Conservation (phyloP, 2,888 invertebrate genomes). For the Cerastis rubricosa region DNA sequence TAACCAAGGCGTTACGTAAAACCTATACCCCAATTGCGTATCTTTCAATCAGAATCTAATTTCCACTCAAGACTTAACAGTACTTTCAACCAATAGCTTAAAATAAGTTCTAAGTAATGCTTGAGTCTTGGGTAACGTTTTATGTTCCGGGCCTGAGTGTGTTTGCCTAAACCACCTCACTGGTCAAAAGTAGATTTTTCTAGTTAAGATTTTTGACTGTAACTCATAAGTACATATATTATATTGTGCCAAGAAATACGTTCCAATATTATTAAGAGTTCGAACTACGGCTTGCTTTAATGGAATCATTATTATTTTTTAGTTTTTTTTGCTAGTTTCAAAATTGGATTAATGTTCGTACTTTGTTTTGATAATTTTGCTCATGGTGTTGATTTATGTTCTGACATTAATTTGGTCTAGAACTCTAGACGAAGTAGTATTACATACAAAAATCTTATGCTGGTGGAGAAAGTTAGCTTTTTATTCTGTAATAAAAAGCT, state of each 20-base stretch:
- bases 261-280: slow-evolving; percentile 10
- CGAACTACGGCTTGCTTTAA: slow-evolving; percentile 5
- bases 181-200: not conserved
- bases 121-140: not conserved
- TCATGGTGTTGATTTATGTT: slow-evolving; percentile 22
- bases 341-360: slow-evolving; percentile 23
- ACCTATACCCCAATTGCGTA: too few relatives aligned
- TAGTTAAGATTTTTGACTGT: not conserved
- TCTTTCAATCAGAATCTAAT: too few relatives aligned
- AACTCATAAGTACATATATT: not conserved
- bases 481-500: too few relatives aligned
- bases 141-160: not conserved
- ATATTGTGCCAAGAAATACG: slow-evolving; percentile 31
- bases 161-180: not conserved
- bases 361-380: slow-evolving; percentile 33
- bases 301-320: slow-evolving; percentile 5
- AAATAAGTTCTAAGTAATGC: not conserved
- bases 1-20: too few relatives aligned
- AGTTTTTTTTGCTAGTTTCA: slow-evolving; percentile 6
- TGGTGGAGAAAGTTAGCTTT: not conserved
- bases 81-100: not conserved
- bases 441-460: not conserved
- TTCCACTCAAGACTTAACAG: too few relatives aligned
- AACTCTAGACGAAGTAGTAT: not conserved
- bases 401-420: slow-evolving; percentile 7